Evolutionary conservation across 2,888 invertebrate genomes (phyloP).

Genomic region (Hydraecia micacea): DNA sequence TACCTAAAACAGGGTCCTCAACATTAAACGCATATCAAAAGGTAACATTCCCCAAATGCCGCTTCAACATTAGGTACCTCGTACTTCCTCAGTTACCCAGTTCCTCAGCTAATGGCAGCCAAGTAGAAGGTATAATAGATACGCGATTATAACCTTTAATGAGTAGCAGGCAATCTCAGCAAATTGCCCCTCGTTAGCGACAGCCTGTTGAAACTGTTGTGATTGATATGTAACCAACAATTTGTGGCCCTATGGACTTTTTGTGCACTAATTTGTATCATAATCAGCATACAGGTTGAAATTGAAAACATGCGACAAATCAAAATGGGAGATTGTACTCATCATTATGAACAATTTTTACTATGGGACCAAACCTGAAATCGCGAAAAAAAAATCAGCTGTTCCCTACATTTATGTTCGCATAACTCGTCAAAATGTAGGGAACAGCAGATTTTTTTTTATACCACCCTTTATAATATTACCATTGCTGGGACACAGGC

Average conservation of each 20-base stretch:
- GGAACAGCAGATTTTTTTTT: too few relatives aligned
- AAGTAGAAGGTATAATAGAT: slow-evolving; percentile 46
- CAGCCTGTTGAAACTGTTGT: slow-evolving; percentile 38
- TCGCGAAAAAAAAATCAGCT: too few relatives aligned
- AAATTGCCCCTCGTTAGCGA: slow-evolving; percentile 67
- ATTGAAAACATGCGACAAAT: too few relatives aligned
- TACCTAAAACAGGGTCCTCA: background rate
- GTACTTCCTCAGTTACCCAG: background rate
- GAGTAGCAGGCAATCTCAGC: slow-evolving; percentile 51
- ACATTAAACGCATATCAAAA: background rate
- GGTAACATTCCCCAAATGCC: slow-evolving; percentile 1
- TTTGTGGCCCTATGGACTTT: background rate
- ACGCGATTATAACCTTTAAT: slow-evolving; percentile 62
- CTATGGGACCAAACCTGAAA: too few relatives aligned
- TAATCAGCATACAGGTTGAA: too few relatives aligned
- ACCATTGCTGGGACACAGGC: too few relatives aligned
- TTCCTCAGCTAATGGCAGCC: slow-evolving; percentile 37
- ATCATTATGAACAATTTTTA: too few relatives aligned
- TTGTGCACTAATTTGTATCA: too few relatives aligned
- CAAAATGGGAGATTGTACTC: too few relatives aligned
- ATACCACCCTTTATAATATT: too few relatives aligned
- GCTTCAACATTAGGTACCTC: background rate
- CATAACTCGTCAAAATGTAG: too few relatives aligned
- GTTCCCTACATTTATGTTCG: too few relatives aligned
- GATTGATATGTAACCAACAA: slow-evolving; percentile 15